phyloP scores from a whole-genome alignment of 2,888 invertebrate genomes.

The Tetragnatha montana region DNA sequence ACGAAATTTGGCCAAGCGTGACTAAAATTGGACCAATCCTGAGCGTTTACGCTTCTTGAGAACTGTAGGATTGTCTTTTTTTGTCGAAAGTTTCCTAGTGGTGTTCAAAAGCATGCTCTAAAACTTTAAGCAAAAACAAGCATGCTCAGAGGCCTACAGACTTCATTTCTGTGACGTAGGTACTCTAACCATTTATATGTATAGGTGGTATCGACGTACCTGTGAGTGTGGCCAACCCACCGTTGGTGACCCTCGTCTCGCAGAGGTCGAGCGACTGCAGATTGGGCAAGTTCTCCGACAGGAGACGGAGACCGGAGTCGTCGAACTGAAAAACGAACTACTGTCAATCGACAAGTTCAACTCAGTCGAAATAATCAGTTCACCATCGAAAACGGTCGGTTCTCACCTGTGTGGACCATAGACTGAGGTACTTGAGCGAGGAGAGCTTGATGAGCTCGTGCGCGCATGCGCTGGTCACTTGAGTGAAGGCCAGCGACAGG shows the following conservation, averaged over 20 bases:
- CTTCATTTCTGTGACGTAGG: no score
- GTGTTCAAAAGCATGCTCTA: no score
- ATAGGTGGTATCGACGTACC: constrained; percentile 78
- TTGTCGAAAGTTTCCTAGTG: no score
- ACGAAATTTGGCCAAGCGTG: no score
- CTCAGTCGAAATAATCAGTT: not conserved
- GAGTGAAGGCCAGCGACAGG: constrained; percentile 85
- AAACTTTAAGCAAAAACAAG: no score
- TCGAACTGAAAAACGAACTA: constrained; percentile 81
- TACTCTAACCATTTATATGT: no score
- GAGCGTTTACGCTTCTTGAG: no score
- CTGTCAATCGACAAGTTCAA: not conserved
- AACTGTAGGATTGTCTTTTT: no score
- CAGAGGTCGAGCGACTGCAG: constrained; percentile 88
- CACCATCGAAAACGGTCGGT: not conserved
- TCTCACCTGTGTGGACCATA: constrained; percentile 84
- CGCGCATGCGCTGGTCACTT: constrained; percentile 87
- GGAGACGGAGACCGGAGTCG: constrained; percentile 85
- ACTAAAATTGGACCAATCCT: no score
- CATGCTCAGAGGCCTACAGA: no score
- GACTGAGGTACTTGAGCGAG: constrained; percentile 85
- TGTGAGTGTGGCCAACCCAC: constrained; percentile 84
- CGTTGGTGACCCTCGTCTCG: constrained; percentile 88
- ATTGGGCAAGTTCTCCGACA: constrained; percentile 86
- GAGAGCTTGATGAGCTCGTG: constrained; percentile 87